Percentiles rank a stretch among this genome's conserved stretches.
These are phyloP conservation scores for Unio pictorum DNA, from an alignment of 2,888 invertebrate species.

Conservation along the genomic window DNA sequence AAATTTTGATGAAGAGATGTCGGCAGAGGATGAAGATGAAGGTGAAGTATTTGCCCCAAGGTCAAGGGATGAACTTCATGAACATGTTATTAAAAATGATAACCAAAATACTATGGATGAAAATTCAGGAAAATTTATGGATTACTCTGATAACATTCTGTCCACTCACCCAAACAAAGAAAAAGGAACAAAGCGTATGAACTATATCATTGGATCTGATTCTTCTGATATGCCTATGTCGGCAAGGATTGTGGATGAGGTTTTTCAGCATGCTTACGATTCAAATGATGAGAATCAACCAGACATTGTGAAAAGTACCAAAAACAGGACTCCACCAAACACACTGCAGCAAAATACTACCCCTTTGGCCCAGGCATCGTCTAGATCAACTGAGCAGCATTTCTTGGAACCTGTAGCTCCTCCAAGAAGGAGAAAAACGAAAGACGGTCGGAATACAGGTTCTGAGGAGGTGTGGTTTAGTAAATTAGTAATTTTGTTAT, in stretches of 20 bases:
- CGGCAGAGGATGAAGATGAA: constrained; percentile 16
- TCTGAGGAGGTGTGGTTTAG: too few relatives aligned
- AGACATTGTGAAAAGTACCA: constrained; percentile 94
- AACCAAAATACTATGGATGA: constrained; percentile 5
- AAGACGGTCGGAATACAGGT: constrained; percentile 2
- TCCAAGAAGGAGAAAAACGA: constrained; percentile 56
- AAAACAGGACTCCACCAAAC: constrained; percentile 71
- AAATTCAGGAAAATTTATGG: constrained; percentile 16
- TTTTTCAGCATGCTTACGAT: constrained; percentile 49
- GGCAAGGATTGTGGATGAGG: constrained; percentile 46
- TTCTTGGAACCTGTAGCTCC: constrained; percentile 49
- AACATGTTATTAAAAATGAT: constrained; percentile 2
- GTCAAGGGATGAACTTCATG: constrained; percentile 5
- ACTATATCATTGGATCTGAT: constrained; percentile 27
- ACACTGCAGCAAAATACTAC: constrained; percentile 26
- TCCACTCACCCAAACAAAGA: constrained; percentile 34
- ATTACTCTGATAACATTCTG: constrained; percentile 30
- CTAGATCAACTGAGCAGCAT: too few relatives aligned
- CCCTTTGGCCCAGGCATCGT: constrained; percentile 2
- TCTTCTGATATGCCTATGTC: constrained; percentile 26
- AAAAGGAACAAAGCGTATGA: constrained; percentile 31
- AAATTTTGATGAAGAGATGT: background rate
- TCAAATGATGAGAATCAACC: constrained; percentile 77
- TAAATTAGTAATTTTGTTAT: too few relatives aligned
- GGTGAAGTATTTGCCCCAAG: background rate